These are phyloP conservation scores for Orientallactaga bullata DNA, from an alignment of 2,113 vertebrate genomes.

Conservation along the genomic window DNA sequence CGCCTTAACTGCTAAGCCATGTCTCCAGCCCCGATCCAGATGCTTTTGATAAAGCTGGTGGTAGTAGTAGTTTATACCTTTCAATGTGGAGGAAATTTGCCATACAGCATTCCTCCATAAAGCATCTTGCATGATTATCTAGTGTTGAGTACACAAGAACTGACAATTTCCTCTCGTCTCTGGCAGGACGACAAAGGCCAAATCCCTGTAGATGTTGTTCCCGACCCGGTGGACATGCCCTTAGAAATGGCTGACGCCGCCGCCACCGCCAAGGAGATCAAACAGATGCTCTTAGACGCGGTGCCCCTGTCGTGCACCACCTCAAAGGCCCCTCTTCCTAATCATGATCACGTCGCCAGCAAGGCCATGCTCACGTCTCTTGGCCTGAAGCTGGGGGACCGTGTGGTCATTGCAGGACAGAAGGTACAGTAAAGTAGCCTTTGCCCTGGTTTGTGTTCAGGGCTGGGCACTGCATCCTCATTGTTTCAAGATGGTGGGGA, in stretches of 20 bases:
- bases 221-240: slow-evolving; percentile 96
- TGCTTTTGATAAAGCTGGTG: no score
- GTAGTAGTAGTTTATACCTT: no score
- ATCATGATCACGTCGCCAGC: slow-evolving; percentile 84
- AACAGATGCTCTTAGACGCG: slow-evolving; percentile 90
- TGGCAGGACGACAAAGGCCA: slow-evolving; percentile 95
- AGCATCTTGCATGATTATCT: background rate
- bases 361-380: slow-evolving; percentile 89
- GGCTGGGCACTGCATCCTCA: background rate
- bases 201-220: slow-evolving; percentile 94
- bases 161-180: slow-evolving; percentile 1
- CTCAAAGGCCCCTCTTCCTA: slow-evolving; percentile 84
- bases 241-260: slow-evolving; percentile 97
- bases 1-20: no score
- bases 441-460: background rate
- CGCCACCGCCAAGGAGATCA: slow-evolving; percentile 93
- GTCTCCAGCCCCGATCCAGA: no score
- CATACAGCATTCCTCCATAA: background rate
- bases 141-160: background rate
- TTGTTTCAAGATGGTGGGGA: background rate
- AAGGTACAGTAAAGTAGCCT: slow-evolving; percentile 89
- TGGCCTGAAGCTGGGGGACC: slow-evolving; percentile 94
- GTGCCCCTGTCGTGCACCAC: slow-evolving; percentile 88
- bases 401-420: slow-evolving; percentile 97
- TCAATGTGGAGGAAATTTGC: no score